Evolutionary conservation across 2,888 invertebrate species (phyloP), one percentile per base, ranked within the genome.

Genomic region (Brachyptera risi): DNA sequence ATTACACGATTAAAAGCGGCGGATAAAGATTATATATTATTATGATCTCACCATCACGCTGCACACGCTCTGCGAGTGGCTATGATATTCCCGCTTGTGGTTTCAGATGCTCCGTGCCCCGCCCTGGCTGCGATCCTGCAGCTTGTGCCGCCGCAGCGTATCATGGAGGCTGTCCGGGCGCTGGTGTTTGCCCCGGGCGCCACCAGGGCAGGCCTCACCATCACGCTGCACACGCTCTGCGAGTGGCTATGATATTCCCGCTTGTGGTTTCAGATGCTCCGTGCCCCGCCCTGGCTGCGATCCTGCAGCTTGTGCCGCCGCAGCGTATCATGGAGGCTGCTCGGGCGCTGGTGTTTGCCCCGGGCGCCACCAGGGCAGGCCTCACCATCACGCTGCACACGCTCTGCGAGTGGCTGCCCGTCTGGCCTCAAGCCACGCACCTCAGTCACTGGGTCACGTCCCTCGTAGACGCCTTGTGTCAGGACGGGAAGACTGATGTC

Each of bases 321-420:
- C 68, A 72, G 21, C 63, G 72, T 49, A 76, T 78, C 31, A 68
- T 72, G 5, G 68, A 70, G 59, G 79, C 78, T 2, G 79, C 80
- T 1, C 73, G 79, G 72, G 75, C 77, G 68, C 60, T 80, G 65
- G 74, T 74, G 11, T 74, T 73, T 1, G 75, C 77, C 9, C 65
- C 65, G 2, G 73, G 71, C 0, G 81, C 81, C 11, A 37, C 54
- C 17, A 19, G 37, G 19, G 76, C 78, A 0, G 82, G 82, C 35
- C 76, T 88, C 7, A 79, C 82, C 17, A 80, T 82, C 54, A 84
- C 87, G 0, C 75, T 90, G 1, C 78, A 79, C 19, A 80, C 84
- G 50, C 75, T 90, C 1, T 88, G 86, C 69, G 76, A 75, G n/a
- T 90, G 89, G 88, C 72, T 87, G 59, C 77, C 79, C 1, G 78